Percentiles rank a stretch among this genome's conserved stretches.
Evolutionary conservation across 2,797 vertebrate genomes (phyloP).

Genomic region (Salmo trutta): DNA sequence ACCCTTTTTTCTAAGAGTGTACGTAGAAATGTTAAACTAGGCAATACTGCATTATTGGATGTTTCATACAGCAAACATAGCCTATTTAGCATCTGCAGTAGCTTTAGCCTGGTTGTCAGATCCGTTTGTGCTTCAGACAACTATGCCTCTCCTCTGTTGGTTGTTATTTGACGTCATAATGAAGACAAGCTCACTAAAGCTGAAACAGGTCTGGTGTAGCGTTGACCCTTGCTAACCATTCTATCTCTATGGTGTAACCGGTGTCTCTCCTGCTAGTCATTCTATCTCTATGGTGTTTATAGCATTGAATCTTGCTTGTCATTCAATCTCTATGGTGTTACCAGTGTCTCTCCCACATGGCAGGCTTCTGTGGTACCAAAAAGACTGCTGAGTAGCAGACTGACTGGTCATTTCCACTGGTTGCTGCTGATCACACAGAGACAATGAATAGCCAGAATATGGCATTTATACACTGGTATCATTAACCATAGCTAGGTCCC

Average conservation of each 20-base stretch:
- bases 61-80: background rate
- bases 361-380: background rate
- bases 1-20: background rate
- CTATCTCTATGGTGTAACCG: background rate
- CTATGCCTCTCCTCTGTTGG: no score
- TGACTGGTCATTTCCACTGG: background rate
- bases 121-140: no score
- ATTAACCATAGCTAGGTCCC: background rate
- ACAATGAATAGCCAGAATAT: background rate
- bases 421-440: background rate
- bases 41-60: background rate
- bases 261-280: no score
- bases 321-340: background rate
- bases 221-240: no score
- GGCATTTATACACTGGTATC: background rate
- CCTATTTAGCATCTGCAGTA: background rate
- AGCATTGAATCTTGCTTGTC: no score
- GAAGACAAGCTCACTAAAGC: no score
- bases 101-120: no score
- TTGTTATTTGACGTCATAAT: no score
- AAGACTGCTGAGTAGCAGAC: background rate
- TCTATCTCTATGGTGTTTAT: background rate
- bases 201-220: no score
- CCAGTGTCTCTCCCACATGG: background rate
- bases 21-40: background rate